A percentile compares a stretch with the other conserved stretches of the same genome.
These are phyloP conservation scores for Synanceia verrucosa DNA, from an alignment of 2,797 vertebrate genomes.

Conservation along the genomic window DNA sequence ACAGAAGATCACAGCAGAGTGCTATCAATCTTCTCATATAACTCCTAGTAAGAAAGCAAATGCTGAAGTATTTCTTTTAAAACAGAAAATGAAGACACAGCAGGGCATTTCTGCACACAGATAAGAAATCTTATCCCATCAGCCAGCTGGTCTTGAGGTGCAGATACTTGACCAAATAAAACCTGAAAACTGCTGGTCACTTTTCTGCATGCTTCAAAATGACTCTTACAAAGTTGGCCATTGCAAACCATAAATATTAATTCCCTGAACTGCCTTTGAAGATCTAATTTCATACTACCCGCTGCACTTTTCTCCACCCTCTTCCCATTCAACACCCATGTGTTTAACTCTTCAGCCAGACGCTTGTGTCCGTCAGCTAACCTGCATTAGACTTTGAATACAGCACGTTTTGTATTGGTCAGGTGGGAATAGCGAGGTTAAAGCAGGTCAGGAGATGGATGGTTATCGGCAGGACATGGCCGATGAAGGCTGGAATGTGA, in stretches of 20 bases:
- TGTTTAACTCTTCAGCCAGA: slow-evolving; percentile 70
- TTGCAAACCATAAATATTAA: slow-evolving; percentile 69
- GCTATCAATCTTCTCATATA: not conserved
- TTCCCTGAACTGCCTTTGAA: slow-evolving; percentile 68
- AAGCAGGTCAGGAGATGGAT: slow-evolving; percentile 60
- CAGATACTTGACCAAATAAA: slow-evolving; percentile 56
- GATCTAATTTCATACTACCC: slow-evolving; percentile 64
- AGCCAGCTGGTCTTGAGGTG: slow-evolving; percentile 57
- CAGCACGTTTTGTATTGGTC: slow-evolving; percentile 58
- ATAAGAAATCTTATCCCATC: slow-evolving; percentile 60
- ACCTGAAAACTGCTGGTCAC: slow-evolving; percentile 38
- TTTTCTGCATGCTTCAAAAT: slow-evolving; percentile 36
- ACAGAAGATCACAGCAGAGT: not conserved
- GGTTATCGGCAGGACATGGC: slow-evolving; percentile 41
- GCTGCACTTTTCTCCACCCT: slow-evolving; percentile 41
- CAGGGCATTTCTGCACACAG: slow-evolving; percentile 40
- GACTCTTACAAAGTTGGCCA: slow-evolving; percentile 39
- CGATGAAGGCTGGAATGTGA: slow-evolving; percentile 36
- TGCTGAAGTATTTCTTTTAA: not conserved
- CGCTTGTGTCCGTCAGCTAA: slow-evolving; percentile 35
- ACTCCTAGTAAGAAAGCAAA: not conserved
- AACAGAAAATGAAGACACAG: slow-evolving; percentile 15
- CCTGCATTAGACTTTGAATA: slow-evolving; percentile 54
- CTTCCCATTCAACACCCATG: slow-evolving; percentile 61
- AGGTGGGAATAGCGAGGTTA: slow-evolving; percentile 67